A percentile compares a stretch with the other conserved stretches of the same genome.
Evolutionary conservation across 2,888 invertebrate species (phyloP).

Genomic region (Aphidius colemani): DNA sequence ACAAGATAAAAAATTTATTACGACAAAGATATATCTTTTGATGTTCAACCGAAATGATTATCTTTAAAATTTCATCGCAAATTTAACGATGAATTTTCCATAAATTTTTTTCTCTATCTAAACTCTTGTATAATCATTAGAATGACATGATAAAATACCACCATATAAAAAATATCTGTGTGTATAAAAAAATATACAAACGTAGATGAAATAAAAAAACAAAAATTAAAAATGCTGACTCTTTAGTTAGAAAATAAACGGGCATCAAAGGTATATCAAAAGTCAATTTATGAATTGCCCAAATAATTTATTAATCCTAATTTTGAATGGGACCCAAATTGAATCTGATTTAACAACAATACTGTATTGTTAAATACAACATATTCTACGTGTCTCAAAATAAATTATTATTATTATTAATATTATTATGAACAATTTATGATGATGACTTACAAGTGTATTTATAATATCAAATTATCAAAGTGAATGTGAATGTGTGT

Average conservation of each 20-base stretch:
- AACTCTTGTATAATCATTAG: slow-evolving; percentile 8
- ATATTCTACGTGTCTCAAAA: slow-evolving; percentile 8
- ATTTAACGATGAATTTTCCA: slow-evolving; percentile 1
- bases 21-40: slow-evolving; percentile 9
- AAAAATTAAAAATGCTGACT: slow-evolving; percentile 1
- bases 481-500: slow-evolving; percentile 19
- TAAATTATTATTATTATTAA: no score
- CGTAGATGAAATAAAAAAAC: slow-evolving; percentile 4
- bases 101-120: no score
- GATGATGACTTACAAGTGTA: slow-evolving; percentile 21
- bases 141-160: slow-evolving; percentile 20
- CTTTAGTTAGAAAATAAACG: not conserved
- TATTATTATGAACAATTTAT: not conserved
- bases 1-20: slow-evolving; percentile 14
- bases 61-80: slow-evolving; percentile 5
- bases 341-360: slow-evolving; percentile 61
- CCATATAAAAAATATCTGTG: not conserved
- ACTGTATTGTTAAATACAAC: slow-evolving; percentile 48
- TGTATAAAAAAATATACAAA: not conserved
- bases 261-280: slow-evolving; percentile 21
- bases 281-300: slow-evolving; percentile 59
- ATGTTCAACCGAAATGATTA: slow-evolving; percentile 9
- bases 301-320: slow-evolving; percentile 61
- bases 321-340: slow-evolving; percentile 61
- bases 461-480: not conserved